Conservation (phyloP, 2,797 vertebrate genomes). For the Pantherophis vulpinus region DNA sequence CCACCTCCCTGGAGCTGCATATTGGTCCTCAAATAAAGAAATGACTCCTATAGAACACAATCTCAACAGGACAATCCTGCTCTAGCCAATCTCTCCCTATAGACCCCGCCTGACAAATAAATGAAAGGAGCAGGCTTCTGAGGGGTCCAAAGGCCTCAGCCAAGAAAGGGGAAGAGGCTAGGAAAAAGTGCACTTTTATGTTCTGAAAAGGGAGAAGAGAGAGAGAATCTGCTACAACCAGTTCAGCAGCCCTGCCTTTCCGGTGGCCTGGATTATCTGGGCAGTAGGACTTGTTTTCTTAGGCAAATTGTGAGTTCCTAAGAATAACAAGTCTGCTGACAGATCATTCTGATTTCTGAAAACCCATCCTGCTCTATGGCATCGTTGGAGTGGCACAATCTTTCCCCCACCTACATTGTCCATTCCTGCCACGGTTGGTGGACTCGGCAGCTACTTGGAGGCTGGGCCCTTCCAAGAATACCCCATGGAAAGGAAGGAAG, state of each 20-base stretch:
- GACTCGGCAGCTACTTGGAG: neutral
- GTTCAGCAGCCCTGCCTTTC: neutral
- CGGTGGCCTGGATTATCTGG: neutral
- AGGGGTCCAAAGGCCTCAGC: neutral
- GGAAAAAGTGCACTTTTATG: neutral
- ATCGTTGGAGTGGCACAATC: neutral
- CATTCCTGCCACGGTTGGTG: neutral
- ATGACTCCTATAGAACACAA: too few relatives aligned
- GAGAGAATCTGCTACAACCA: constrained; percentile 3
- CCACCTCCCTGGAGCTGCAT: neutral
- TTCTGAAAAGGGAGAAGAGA: neutral
- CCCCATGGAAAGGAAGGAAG: neutral
- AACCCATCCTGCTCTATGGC: constrained; percentile 7
- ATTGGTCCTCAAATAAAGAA: neutral
- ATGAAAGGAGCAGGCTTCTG: too few relatives aligned
- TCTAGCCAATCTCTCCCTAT: too few relatives aligned
- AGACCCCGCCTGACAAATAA: neutral
- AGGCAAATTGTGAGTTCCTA: neutral
- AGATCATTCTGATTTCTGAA: neutral
- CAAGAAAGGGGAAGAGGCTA: neutral
- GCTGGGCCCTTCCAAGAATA: neutral
- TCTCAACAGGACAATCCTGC: neutral
- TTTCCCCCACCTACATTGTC: neutral
- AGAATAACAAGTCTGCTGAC: neutral
- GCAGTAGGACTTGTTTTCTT: constrained; percentile 17